Evolutionary conservation across 1,140 invertebrate genomes (phyloP).

Genomic region (Adoxophyes honmai): DNA sequence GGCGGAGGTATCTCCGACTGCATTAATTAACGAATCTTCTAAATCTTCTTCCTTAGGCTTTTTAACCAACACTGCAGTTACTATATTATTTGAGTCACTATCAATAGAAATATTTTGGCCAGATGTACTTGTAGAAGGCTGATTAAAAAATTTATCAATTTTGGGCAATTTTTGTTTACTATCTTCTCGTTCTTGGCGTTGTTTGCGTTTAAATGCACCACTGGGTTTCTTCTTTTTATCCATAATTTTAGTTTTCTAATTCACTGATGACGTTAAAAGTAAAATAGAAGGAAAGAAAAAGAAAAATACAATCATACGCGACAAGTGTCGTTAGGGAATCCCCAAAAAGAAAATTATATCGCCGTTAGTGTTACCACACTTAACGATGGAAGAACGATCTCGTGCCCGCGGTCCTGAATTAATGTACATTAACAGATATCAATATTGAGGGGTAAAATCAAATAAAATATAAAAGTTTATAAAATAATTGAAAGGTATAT

Average conservation of each 20-base stretch:
- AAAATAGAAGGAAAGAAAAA: neutral
- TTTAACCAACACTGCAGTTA: neutral
- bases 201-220: constrained; percentile 25
- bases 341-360: neutral
- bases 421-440: neutral
- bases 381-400: neutral
- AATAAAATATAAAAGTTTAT: too few relatives aligned
- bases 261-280: neutral
- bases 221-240: constrained; percentile 19
- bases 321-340: neutral
- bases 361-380: neutral
- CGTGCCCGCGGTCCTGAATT: neutral
- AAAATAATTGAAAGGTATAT: neutral
- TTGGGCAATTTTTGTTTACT: constrained; percentile 24
- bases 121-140: neutral
- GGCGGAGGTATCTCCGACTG: neutral
- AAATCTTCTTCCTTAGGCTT: neutral
- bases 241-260: too few relatives aligned
- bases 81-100: neutral
- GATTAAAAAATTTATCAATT: constrained; percentile 7
- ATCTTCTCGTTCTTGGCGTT: constrained; percentile 22
- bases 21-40: neutral
- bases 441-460: constrained; percentile 8
- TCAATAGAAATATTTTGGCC: neutral
- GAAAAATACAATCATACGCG: neutral